These are phyloP conservation scores for Dexiosoma caninum DNA, from an alignment of 2,888 invertebrate species.

Conservation along the genomic window DNA sequence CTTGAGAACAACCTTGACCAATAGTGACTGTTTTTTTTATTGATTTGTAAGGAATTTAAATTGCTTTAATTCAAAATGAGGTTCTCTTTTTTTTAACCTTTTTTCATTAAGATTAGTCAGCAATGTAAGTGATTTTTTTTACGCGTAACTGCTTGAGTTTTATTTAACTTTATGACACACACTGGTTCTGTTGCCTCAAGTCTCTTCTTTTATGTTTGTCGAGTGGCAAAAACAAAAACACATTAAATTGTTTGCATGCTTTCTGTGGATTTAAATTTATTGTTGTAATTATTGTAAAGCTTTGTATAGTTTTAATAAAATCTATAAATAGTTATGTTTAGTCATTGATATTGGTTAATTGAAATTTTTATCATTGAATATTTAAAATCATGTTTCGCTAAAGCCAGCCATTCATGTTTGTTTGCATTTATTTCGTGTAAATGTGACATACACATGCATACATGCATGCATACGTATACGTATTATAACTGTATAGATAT, in stretches of 20 bases:
- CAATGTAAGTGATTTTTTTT: not conserved
- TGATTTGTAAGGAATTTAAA: slow-evolving; percentile 8
- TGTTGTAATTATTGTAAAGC: not conserved
- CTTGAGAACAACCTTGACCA: not conserved
- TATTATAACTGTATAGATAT: too few relatives aligned
- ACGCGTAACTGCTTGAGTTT: not conserved
- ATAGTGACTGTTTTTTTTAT: not conserved
- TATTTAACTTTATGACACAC: not conserved
- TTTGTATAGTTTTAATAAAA: slow-evolving; percentile 5
- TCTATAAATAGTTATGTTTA: not conserved
- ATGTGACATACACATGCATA: too few relatives aligned
- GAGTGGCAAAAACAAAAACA: not conserved
- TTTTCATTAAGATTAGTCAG: not conserved
- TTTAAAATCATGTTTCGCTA: too few relatives aligned
- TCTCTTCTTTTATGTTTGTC: not conserved
- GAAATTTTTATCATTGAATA: too few relatives aligned
- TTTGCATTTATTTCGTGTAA: not conserved
- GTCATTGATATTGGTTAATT: too few relatives aligned
- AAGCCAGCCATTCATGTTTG: too few relatives aligned
- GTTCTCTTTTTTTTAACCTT: not conserved
- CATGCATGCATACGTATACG: too few relatives aligned
- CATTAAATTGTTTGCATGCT: not conserved
- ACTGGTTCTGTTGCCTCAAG: slow-evolving; percentile 14
- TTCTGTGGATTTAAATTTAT: not conserved
- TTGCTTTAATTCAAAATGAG: not conserved